phyloP scores from a whole-genome alignment of 1,140 invertebrate genomes.

The Magallana gigas region DNA sequence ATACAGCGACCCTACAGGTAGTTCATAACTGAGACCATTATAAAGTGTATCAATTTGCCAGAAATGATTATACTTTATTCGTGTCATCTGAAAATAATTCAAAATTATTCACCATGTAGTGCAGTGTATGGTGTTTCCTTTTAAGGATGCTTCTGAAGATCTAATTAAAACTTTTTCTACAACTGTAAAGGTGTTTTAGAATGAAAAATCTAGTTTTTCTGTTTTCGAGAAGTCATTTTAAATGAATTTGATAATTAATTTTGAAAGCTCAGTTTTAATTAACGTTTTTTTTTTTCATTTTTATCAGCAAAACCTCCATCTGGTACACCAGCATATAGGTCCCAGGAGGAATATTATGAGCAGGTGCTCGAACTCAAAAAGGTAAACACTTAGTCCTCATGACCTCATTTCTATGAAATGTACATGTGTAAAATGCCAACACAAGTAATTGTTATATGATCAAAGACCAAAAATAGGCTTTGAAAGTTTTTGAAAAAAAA shows the following conservation, averaged over 20 bases:
- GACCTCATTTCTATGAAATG: neutral
- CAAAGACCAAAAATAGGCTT: neutral
- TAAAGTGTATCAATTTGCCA: neutral
- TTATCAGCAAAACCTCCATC: constrained; percentile 65
- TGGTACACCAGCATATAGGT: constrained; percentile 76
- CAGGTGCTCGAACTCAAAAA: constrained; percentile 76
- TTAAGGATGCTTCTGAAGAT: too few relatives aligned
- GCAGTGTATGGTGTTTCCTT: too few relatives aligned
- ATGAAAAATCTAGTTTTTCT: too few relatives aligned
- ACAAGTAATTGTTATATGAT: neutral
- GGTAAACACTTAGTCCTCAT: constrained; percentile 53
- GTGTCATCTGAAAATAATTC: too few relatives aligned
- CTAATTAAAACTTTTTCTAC: neutral
- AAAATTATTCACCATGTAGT: too few relatives aligned
- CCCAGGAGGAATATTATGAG: constrained; percentile 78
- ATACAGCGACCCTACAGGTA: constrained; percentile 68
- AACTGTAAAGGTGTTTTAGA: neutral
- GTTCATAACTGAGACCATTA: neutral
- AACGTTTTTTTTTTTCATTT: neutral
- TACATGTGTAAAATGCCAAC: neutral
- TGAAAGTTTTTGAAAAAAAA: neutral
- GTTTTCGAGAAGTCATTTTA: too few relatives aligned
- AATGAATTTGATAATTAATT: too few relatives aligned
- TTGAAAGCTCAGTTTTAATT: too few relatives aligned
- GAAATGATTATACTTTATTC: neutral